phyloP scores from a whole-genome alignment of 1,140 invertebrate species.

The Cydia fagiglandana region DNA sequence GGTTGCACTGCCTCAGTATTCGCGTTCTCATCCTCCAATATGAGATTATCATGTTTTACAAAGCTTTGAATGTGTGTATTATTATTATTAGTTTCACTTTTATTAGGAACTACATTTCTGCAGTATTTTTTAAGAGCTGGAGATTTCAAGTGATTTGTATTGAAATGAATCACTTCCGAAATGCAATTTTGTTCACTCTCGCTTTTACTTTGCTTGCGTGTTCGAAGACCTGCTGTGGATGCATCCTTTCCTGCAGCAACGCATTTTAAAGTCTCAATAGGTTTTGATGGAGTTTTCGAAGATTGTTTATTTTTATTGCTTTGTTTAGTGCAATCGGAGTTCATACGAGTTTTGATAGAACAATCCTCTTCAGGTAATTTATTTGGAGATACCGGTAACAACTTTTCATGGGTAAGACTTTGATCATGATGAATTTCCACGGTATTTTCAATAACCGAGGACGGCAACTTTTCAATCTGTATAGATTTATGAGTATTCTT shows the following conservation, averaged over 20 bases:
- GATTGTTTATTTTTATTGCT: not conserved
- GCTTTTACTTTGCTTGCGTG: conserved; percentile 16
- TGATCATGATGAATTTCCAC: not conserved
- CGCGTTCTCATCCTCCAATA: conserved; percentile 32
- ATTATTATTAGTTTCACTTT: not conserved
- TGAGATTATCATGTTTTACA: not conserved
- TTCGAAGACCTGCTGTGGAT: not conserved
- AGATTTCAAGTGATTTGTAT: conserved; percentile 8
- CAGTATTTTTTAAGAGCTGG: conserved; percentile 14
- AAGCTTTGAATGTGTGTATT: not conserved
- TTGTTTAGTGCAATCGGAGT: not conserved
- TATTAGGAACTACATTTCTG: not conserved
- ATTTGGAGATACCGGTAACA: not conserved
- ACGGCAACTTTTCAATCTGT: not conserved
- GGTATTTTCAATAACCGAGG: not conserved
- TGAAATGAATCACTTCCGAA: not conserved
- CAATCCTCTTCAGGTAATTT: not conserved
- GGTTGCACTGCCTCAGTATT: conserved; percentile 29
- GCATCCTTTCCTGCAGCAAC: not conserved
- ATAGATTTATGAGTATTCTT: conserved; percentile 28
- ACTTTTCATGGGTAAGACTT: not conserved
- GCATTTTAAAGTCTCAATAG: not conserved
- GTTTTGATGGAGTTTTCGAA: not conserved
- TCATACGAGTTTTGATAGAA: not conserved
- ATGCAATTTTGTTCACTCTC: not conserved